Evolutionary conservation across 2,113 vertebrate species (phyloP).

Genomic region (Cynopterus brachyotis): DNA sequence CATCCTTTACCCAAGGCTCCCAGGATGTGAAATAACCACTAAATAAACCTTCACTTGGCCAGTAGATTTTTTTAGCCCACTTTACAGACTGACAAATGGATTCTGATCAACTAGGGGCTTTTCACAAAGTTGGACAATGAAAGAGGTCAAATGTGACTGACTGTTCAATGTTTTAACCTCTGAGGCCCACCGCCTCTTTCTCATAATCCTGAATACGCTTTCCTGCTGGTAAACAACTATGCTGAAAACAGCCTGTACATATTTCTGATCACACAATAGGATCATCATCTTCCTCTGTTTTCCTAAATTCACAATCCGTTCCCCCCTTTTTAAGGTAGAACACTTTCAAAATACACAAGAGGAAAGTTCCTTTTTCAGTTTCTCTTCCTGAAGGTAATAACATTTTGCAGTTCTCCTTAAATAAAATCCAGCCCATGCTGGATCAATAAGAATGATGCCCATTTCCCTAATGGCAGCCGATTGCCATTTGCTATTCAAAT

Average conservation of each 20-base stretch:
- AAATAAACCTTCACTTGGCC: not conserved
- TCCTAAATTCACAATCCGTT: constrained; percentile 33
- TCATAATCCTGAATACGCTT: constrained; percentile 54
- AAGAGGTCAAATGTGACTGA: constrained; percentile 10
- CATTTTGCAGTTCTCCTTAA: constrained; percentile 89
- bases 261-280: constrained; percentile 56
- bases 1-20: constrained; percentile 1
- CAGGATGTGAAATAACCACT: constrained; percentile 10
- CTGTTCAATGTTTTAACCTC: not conserved
- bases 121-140: not conserved
- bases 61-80: constrained; percentile 54
- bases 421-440: constrained; percentile 89
- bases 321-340: constrained; percentile 74
- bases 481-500: constrained; percentile 94
- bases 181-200: constrained; percentile 15
- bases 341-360: constrained; percentile 60
- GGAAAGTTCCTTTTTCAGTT: constrained; percentile 79
- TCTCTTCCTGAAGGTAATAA: constrained; percentile 87
- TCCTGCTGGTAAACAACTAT: constrained; percentile 64
- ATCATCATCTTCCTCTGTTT: not conserved
- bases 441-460: constrained; percentile 92
- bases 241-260: constrained; percentile 60
- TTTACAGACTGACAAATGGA: constrained; percentile 59
- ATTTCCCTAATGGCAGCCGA: constrained; percentile 93
- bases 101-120: not conserved